Base-by-base conservation (phyloP, 1,140 invertebrate species). In the Cataglyphis hispanica region DNA sequence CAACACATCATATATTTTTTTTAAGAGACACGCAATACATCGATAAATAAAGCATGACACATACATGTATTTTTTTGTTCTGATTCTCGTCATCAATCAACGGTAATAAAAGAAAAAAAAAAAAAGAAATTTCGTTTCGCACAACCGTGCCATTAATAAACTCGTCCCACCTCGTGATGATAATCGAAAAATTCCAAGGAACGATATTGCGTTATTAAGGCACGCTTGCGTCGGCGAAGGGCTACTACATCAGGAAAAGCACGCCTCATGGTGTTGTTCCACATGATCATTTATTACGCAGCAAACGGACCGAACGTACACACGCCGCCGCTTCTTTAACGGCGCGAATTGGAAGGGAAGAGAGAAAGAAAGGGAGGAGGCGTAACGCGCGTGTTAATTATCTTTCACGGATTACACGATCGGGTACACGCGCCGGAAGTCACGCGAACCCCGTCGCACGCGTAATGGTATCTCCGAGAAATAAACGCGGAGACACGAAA, bases 381-480 rank as follows among this genome's bases (percentile, higher is more conserved):
- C 53, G 64, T 67, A 72, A 43, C 60, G 67, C 40, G 22, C 63
- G 81, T 67, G 87, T 89, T 89, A 88, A 90, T 90, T 86, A 89
- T 89, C 89, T 78, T 76, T 75, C 74, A 56, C 64, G 85, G 89
- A 87, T 91, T 84, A 84, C 89, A 72, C 81, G 84, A 91, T 85
- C 80, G 76, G 19, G 61, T 85, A 81, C 75, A 88, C 75, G 87
- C 81, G 80, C 77, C 86, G 88, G 81, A 90, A 90, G 84, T 85
- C 89, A 84, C 67, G 83, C 87, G 58, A 87, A 60, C 37, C 60
- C 37, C 60, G 25, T 50, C 70, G 37, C n/a, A 19, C 46, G 53
- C 50, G 66, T 64, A 84, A 58, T 61, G 43, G 84, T 63, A 25
- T 66, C 78, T 60, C 13, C 46, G 64, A 76, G 77, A 89, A 90